Percentiles rank a stretch among this genome's conserved stretches.
Evolutionary conservation across 1,140 invertebrate genomes (phyloP).

Genomic region (Alviniconcha marisindica): DNA sequence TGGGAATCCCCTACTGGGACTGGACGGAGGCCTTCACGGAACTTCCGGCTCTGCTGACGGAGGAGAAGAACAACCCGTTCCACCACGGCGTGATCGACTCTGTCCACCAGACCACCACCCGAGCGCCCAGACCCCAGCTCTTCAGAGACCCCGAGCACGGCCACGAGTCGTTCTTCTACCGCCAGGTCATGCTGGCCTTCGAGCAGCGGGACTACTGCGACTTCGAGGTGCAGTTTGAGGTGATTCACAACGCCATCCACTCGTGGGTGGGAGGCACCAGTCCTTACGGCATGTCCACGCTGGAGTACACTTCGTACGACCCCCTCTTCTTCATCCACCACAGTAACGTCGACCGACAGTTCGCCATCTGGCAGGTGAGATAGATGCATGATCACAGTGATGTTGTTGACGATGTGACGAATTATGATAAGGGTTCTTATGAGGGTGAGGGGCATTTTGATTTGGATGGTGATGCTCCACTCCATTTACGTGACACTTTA

Average conservation of each 20-base stretch:
- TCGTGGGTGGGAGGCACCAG: slow-evolving; percentile 43
- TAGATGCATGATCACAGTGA: too few relatives aligned
- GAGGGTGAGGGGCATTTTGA: too few relatives aligned
- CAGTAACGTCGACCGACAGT: slow-evolving; percentile 44
- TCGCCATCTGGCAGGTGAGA: slow-evolving; percentile 46
- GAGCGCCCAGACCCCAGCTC: slow-evolving; percentile 37
- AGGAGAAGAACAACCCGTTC: slow-evolving; percentile 49
- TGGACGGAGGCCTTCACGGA: slow-evolving; percentile 40
- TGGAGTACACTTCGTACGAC: slow-evolving; percentile 50
- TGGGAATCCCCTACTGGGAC: slow-evolving; percentile 47
- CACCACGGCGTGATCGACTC: slow-evolving; percentile 30
- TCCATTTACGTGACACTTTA: too few relatives aligned
- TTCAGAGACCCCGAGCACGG: slow-evolving; percentile 40
- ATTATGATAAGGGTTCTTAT: too few relatives aligned
- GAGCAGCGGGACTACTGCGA: slow-evolving; percentile 47
- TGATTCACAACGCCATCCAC: slow-evolving; percentile 52
- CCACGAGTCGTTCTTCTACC: slow-evolving; percentile 44
- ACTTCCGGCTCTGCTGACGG: slow-evolving; percentile 40
- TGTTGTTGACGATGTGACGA: too few relatives aligned
- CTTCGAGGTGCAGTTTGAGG: slow-evolving; percentile 51
- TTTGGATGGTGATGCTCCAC: too few relatives aligned
- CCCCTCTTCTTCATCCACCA: slow-evolving; percentile 50
- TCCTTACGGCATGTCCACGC: slow-evolving; percentile 41
- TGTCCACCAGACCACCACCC: slow-evolving; percentile 20
- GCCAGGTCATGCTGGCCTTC: slow-evolving; percentile 40